Evolutionary conservation across 2,113 vertebrate genomes (phyloP), one percentile per base, ranked within the genome.

Genomic region (Mobula hypostoma): DNA sequence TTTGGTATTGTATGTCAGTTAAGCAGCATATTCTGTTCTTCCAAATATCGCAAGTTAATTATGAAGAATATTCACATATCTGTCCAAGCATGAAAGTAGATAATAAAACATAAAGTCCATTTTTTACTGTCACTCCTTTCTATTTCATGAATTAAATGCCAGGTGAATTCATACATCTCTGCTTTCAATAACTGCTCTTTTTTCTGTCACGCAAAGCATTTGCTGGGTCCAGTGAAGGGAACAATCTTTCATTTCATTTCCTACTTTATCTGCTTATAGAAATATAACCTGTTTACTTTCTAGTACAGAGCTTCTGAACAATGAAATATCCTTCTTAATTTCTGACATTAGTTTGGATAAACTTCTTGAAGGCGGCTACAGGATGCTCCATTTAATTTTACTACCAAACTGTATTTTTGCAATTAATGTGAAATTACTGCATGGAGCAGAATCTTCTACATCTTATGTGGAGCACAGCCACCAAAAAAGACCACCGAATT

Each of bases 71-170:
- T 93, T 93, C 91, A 93, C 70, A 76, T 76, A 40, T 93, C 91
- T 72, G 36, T 93, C 91, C 68, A 93, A 74, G 91, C 91, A 56
- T 93, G 91, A 93, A 93, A 74, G 91, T 74, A 93, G 91, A 74
- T 93, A 93, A 93, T 93, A 93, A 72, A 93, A 93, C 36, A 56
- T 76, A 93, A 93, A 93, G 68, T 93, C 91, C 70, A 93, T 93
- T 93, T 76, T 93, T 93, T 93, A 93, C 91, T 93, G 91, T 93
- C 91, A 93, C 70, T 93, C 70, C 36, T 29, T 93, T 36, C 70
- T 93, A 27, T 74, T 76, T 93, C 91, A 93, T 76, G 91, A 93
- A 93, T 93, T 93, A 76, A 93, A 76, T 93, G 91, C 68, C 27
- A 93, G 36, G 70, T 93, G 70, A 74, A 56, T 93, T 74, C 70